Evolutionary conservation across 2,797 vertebrate genomes (phyloP).

Genomic region (Micromesistius poutassou): DNA sequence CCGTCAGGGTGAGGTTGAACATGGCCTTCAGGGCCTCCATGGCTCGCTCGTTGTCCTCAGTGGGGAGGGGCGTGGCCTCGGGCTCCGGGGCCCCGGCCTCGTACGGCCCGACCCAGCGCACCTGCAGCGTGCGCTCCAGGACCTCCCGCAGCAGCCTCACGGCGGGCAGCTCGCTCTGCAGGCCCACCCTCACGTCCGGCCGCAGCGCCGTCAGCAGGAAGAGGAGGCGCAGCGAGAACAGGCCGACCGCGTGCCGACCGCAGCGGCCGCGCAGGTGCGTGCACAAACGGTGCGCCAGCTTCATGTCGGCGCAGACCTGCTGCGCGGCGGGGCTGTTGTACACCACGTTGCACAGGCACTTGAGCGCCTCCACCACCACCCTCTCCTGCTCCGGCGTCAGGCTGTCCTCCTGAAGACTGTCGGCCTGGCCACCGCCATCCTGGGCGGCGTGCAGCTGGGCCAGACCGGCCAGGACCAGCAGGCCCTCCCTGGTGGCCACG

Average conservation of each 20-base stretch:
- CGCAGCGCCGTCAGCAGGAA: conserved; percentile 93
- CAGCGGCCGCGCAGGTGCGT: conserved; percentile 76
- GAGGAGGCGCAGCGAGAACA: conserved; percentile 92
- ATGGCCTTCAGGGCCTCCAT: conserved; percentile 94
- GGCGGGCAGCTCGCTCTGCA: conserved; percentile 81
- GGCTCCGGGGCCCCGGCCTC: conserved; percentile 76
- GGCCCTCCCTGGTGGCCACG: conserved; percentile 87
- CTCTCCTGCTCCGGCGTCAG: conserved; percentile 72
- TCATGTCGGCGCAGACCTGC: conserved; percentile 88
- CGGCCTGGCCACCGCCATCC: conserved; percentile 62
- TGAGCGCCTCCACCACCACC: conserved; percentile 92
- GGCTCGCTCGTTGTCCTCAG: conserved; percentile 84
- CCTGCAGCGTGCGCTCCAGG: conserved; percentile 86
- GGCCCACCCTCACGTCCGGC: conserved; percentile 78
- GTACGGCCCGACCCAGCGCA: conserved; percentile 87
- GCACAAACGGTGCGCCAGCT: conserved; percentile 84
- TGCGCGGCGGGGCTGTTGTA: conserved; percentile 92
- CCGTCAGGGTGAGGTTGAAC: conserved; percentile 91
- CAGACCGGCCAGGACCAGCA: conserved; percentile 83
- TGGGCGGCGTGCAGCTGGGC: conserved; percentile 74
- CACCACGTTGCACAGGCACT: conserved; percentile 96
- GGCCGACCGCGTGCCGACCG: conserved; percentile 83
- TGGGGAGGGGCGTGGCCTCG: conserved; percentile 75
- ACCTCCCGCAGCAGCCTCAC: conserved; percentile 84
- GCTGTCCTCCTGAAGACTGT: conserved; percentile 54